Base-by-base conservation (phyloP, 2,113 vertebrate genomes). In the Leptodactylus fuscus region DNA sequence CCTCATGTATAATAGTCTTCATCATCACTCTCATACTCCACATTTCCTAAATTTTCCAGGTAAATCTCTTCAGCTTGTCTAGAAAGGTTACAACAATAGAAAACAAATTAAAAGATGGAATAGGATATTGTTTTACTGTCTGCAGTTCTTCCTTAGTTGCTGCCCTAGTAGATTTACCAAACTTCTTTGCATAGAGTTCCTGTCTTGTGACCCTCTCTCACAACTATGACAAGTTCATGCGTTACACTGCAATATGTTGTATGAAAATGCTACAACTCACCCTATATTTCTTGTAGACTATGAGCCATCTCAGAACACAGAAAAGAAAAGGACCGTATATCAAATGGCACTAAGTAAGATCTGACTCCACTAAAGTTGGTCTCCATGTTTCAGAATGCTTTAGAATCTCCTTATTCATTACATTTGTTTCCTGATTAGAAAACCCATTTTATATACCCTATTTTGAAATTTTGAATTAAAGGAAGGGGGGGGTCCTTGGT, bases 281-380 rank as follows among this genome's bases (percentile, higher is more conserved):
- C 15, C 41, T 41, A 24, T 73, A 38, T 83, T 65, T 86, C 85
- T 90, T 88, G 86, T 91, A 97, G 97, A 97, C 88, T 96, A 96
- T 27, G 96, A 97, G 87, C 94, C 95, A 55, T 90, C 95, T 5
- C 95, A 96, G 89, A 94, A 94, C 88, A 94, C 96, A 79, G 97
- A 97, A 92, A 97, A 97, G 92, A 97, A 97, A 92, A 93, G 97
- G 91, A 97, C 96, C 18, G 97, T 97, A 89, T 97, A 97, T 91
- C 97, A 97, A 92, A 97, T 97, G 97, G 97, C 97, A 87, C 88
- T 97, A 91, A 97, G 97, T 97, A 96, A 96, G 96, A 87, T 32
- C 22, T 24, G 0, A 76, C 22, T 80, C 32, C 0, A 2, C 27
- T 49, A 67, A 1, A 9, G n/a, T 53, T 78, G 53, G 12, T 41